phyloP scores from a whole-genome alignment of 2,888 invertebrate genomes.

The Pardosa pseudoannulata region DNA sequence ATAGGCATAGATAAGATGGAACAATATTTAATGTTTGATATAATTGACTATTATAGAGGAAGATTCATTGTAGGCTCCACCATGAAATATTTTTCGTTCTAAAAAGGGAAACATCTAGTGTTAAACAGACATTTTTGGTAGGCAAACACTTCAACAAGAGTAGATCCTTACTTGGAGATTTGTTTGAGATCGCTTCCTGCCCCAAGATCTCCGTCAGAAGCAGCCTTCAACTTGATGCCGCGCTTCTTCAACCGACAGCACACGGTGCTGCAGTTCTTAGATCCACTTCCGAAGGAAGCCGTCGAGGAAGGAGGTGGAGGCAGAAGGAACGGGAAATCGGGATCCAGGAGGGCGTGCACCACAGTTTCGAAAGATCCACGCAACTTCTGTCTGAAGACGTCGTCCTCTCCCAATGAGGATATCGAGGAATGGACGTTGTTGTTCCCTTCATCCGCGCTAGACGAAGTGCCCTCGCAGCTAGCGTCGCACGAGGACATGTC shows the following conservation, averaged over 20 bases:
- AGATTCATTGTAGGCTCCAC: too few relatives aligned
- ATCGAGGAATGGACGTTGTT: slow-evolving; percentile 70
- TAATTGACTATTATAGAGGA: too few relatives aligned
- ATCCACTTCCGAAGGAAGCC: background rate
- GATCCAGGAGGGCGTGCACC: background rate
- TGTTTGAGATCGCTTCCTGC: background rate
- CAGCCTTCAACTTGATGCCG: slow-evolving; percentile 7
- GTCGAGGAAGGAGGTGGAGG: slow-evolving; percentile 29
- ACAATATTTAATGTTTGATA: too few relatives aligned
- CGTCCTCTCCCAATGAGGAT: slow-evolving; percentile 29
- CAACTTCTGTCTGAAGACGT: background rate
- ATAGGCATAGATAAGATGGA: too few relatives aligned
- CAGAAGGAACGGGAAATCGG: background rate
- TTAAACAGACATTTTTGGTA: too few relatives aligned
- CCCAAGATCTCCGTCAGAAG: slow-evolving; percentile 34
- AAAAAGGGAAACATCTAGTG: too few relatives aligned
- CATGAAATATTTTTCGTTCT: too few relatives aligned
- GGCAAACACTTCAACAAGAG: too few relatives aligned
- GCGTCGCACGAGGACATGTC: slow-evolving; percentile 83
- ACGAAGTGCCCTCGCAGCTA: slow-evolving; percentile 90
- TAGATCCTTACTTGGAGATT: background rate
- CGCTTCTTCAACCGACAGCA: background rate
- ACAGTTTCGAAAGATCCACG: slow-evolving; percentile 52
- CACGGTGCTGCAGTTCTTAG: background rate
- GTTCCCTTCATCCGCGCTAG: slow-evolving; percentile 52